Conservation (phyloP, 1,140 invertebrate genomes). For the Muscidifurax raptorellus region DNA sequence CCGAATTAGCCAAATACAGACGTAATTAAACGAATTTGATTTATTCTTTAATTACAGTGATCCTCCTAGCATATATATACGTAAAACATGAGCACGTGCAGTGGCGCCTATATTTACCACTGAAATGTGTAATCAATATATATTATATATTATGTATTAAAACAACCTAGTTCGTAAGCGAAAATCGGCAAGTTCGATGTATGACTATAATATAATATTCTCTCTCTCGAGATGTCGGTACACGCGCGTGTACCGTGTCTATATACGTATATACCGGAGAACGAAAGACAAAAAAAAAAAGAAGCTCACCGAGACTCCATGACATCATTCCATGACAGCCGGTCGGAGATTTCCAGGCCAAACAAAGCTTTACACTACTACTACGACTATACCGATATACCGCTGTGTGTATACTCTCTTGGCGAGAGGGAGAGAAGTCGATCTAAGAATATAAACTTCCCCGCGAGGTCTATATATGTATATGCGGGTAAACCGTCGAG, state of each 20-base stretch:
- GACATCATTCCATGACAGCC: conserved; percentile 75
- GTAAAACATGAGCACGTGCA: neutral
- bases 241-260: neutral
- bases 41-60: conserved; percentile 51
- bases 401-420: conserved; percentile 8
- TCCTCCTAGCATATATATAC: conserved; percentile 30
- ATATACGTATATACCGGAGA: neutral
- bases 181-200: neutral
- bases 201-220: neutral
- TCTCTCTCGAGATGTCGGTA: neutral
- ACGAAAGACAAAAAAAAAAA: conserved; percentile 28
- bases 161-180: neutral
- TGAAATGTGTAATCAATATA: neutral
- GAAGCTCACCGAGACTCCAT: conserved; percentile 64
- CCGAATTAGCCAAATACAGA: conserved; percentile 51
- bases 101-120: conserved; percentile 14
- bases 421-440: conserved; percentile 36
- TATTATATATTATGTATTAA: neutral
- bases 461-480: conserved; percentile 53
- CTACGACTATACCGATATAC: neutral
- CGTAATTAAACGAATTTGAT: conserved; percentile 35
- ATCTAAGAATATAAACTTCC: conserved; percentile 67
- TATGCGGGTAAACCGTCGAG: conserved; percentile 65
- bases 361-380: conserved; percentile 62
- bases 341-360: conserved; percentile 70